phyloP scores from a whole-genome alignment of 2,888 invertebrate species.

The Candidula unifasciata region DNA sequence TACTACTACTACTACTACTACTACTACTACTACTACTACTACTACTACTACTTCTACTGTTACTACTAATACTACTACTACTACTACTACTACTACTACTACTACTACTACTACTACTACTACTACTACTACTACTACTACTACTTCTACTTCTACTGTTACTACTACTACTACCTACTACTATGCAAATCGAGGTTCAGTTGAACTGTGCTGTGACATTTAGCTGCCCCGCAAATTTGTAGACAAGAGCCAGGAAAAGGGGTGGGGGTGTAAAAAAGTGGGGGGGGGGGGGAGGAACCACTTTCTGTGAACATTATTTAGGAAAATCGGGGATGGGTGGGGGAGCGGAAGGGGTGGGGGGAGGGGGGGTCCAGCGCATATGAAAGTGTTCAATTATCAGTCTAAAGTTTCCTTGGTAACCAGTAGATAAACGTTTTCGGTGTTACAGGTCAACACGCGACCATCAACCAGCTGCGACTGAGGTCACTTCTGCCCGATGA shows the following conservation, averaged over 20 bases:
- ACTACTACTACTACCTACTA: no score
- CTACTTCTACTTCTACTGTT: conserved; percentile 28
- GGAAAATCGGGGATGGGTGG: no score
- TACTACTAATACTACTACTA: conserved; percentile 35
- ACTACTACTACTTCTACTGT: conserved; percentile 35
- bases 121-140: conserved; percentile 14
- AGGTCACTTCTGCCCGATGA: conserved; percentile 64
- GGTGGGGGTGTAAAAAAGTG: no score
- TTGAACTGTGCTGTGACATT: no score
- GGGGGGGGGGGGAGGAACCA: no score
- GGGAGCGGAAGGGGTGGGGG: no score
- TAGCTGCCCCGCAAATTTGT: no score
- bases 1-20: conserved; percentile 30
- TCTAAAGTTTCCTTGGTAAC: no score
- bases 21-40: conserved; percentile 38
- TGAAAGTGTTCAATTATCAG: no score
- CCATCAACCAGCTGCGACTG: conserved; percentile 61
- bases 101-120: conserved; percentile 13
- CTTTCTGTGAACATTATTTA: no score
- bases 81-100: conserved; percentile 34
- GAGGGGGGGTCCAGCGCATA: no score
- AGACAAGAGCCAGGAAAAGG: no score
- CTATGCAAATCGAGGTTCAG: background rate
- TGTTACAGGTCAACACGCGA: conserved; percentile 58
- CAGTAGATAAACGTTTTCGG: background rate